Percentiles rank a stretch among this genome's conserved stretches.
Evolutionary conservation across 2,797 vertebrate genomes (phyloP).

Genomic region (Spondyliosoma cantharus): DNA sequence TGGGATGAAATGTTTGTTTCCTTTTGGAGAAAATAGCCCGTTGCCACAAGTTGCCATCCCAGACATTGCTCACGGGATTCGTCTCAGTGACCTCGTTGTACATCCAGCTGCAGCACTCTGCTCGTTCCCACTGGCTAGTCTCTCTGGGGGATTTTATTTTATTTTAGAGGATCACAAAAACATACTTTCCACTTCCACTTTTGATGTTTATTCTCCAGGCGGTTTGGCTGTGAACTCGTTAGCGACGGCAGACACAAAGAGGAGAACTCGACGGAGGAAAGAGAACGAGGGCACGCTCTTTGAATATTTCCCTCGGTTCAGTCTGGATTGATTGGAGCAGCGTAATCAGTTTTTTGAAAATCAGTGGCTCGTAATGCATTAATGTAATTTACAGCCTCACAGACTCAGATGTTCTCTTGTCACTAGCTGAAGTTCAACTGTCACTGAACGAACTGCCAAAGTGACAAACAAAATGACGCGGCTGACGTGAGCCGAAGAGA

Average conservation of each 20-base stretch:
- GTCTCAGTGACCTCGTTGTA: constrained; percentile 61
- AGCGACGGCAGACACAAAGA: constrained; percentile 17
- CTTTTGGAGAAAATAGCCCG: constrained; percentile 32
- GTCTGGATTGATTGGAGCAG: not conserved
- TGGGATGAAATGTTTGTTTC: constrained; percentile 51
- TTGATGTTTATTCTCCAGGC: constrained; percentile 28
- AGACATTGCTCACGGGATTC: constrained; percentile 46
- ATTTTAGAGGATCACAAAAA: constrained; percentile 52
- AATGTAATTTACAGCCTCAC: constrained; percentile 38
- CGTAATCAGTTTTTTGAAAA: not conserved
- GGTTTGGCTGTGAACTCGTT: constrained; percentile 22
- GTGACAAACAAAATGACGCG: constrained; percentile 50
- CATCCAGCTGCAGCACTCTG: constrained; percentile 62
- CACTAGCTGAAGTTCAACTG: constrained; percentile 52
- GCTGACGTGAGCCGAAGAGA: constrained; percentile 54
- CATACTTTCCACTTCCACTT: constrained; percentile 43
- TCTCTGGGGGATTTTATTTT: constrained; percentile 39
- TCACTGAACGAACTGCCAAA: constrained; percentile 52
- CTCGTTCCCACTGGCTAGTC: constrained; percentile 31
- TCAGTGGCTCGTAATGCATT: not conserved
- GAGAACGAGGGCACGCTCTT: not conserved
- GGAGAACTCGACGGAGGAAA: not conserved
- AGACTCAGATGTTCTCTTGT: constrained; percentile 48
- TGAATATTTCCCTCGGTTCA: not conserved
- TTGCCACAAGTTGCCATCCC: constrained; percentile 55